phyloP scores from a whole-genome alignment of 2,888 invertebrate species.

The Adelphocoris suturalis region DNA sequence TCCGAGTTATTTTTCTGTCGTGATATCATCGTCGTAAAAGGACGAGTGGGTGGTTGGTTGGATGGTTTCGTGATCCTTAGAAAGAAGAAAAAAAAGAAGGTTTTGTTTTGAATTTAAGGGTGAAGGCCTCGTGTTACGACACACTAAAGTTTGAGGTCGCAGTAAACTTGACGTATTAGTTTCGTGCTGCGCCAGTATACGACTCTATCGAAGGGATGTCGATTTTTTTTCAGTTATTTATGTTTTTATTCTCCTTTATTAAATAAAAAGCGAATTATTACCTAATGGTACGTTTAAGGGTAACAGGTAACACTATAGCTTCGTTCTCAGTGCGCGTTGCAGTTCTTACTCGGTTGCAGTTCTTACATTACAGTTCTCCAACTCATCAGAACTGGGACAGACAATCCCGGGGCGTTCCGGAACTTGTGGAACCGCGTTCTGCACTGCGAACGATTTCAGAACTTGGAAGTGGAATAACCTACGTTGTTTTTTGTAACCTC shows the following conservation, averaged over 20 bases:
- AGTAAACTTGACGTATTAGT: neutral
- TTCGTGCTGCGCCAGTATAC: neutral
- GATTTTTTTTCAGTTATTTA: neutral
- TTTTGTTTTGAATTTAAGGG: neutral
- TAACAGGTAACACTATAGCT: too few relatives aligned
- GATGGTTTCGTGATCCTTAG: too few relatives aligned
- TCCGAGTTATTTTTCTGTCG: slow-evolving; percentile 10
- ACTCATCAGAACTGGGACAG: too few relatives aligned
- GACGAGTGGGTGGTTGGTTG: neutral
- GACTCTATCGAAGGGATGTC: neutral
- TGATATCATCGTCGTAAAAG: slow-evolving; percentile 22
- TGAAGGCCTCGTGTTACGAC: neutral
- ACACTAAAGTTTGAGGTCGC: slow-evolving; percentile 25
- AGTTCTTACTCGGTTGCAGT: too few relatives aligned
- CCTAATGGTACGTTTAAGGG: too few relatives aligned
- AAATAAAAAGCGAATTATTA: neutral
- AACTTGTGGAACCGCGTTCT: too few relatives aligned
- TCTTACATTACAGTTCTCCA: too few relatives aligned
- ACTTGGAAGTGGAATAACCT: too few relatives aligned
- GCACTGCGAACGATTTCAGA: too few relatives aligned
- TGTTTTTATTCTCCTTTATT: neutral
- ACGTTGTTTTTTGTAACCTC: too few relatives aligned
- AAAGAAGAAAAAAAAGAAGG: neutral
- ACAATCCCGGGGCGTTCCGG: too few relatives aligned
- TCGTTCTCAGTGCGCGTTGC: too few relatives aligned